Base-by-base conservation (phyloP, 2,113 vertebrate genomes). In the Burhinus oedicnemus region DNA sequence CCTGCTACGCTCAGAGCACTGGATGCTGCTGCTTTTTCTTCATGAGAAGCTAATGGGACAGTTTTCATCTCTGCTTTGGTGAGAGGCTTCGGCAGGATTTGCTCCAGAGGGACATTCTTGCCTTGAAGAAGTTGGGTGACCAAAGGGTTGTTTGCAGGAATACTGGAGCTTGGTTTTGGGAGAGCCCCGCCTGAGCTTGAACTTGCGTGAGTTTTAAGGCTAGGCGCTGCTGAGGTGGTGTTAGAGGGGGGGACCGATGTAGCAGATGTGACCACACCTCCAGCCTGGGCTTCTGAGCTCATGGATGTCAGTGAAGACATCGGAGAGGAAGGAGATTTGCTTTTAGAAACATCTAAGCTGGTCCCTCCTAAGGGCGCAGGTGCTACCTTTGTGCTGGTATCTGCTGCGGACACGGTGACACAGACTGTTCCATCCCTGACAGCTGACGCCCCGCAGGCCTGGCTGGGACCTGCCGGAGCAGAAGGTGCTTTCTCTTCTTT, bases 51-150 rank as follows among this genome's bases (percentile, higher is more conserved):
- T 60, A 82, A 75, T 0, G 94, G 95, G 65, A 95, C 85, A 15
- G 97, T 65, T 94, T 97, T 99, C 64, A 95, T 74, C n/a, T 99
- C 99, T 8, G 96, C 95, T 94, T 98, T 99, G 97, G 98, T 98
- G 74, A 99, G 97, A 23, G 99, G 96, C 97, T 98, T 99, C 38
- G 99, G 99, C 95, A 99, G 98, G 97, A 99, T 99, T 82, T 99
- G 98, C 95, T 99, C 99, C 96, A 99, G 87, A 4, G 99, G 99
- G 71, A 99, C 98, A 16, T 98, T 99, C 98, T 99, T 99, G 62
- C 99, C 99, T 90, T 99, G 99, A 51, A 99, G 99, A 47, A 99
- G 98, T 84, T 99, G 99, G 17, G 99, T 98, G 91, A 99, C 99
- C 88, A 99, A 96, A 29, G 99, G 99, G 96, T 99, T 99, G 97